These are phyloP conservation scores for Rynchops niger DNA, from an alignment of 2,113 vertebrate genomes.

Conservation along the genomic window DNA sequence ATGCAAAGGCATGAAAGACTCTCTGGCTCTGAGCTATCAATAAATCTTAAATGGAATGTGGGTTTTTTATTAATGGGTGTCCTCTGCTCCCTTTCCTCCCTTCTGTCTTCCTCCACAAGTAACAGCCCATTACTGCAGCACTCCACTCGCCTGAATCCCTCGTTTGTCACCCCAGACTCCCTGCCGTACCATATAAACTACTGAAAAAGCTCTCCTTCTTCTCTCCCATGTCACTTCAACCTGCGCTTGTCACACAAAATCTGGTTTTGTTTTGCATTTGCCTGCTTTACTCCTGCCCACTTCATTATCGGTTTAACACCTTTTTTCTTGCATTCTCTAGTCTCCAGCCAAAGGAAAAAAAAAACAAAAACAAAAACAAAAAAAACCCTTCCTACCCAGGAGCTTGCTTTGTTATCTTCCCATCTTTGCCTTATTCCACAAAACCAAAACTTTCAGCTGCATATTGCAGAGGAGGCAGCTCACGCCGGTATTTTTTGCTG, in stretches of 20 bases:
- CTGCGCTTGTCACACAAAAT: not conserved
- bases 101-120: not conserved
- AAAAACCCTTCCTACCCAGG: not conserved
- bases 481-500: not conserved
- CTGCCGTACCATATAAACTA: not conserved
- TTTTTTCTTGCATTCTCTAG: not conserved
- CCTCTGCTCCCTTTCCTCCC: not conserved
- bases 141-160: not conserved
- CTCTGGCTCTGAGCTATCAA: not conserved
- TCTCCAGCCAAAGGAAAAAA: not conserved
- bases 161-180: not conserved
- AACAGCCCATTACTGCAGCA: not conserved
- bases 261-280: not conserved
- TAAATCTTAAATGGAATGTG: conserved; percentile 9
- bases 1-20: conserved; percentile 4
- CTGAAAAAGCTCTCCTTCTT: not conserved
- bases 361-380: not conserved
- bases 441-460: not conserved
- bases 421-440: not conserved
- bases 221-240: not conserved
- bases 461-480: not conserved
- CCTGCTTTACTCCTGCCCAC: not conserved
- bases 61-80: not conserved
- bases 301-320: not conserved
- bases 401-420: not conserved